Percentiles rank a stretch among this genome's conserved stretches.
phyloP scores from a whole-genome alignment of 2,113 vertebrate genomes.

The Candoia aspera region DNA sequence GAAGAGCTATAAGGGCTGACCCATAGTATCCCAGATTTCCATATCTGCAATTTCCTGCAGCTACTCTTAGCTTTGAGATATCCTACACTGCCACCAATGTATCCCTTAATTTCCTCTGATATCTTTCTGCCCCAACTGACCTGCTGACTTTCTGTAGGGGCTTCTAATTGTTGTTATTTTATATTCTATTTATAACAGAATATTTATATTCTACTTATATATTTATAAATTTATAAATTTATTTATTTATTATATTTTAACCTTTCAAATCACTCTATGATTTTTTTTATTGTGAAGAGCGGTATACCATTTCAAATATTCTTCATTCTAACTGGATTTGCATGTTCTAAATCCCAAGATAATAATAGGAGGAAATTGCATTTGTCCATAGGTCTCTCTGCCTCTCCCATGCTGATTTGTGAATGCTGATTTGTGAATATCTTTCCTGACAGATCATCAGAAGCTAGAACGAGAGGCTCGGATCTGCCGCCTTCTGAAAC shows the following conservation, averaged over 20 bases:
- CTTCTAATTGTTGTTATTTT: background rate
- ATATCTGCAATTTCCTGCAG: background rate
- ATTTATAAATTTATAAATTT: too few species aligned
- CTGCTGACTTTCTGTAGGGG: background rate
- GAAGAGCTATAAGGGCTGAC: background rate
- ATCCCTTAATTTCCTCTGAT: background rate
- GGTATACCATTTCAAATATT: background rate
- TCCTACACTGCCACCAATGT: background rate
- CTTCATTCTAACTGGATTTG: background rate
- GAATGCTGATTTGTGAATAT: background rate
- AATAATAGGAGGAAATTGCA: background rate
- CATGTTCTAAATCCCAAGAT: background rate
- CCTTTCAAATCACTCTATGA: background rate
- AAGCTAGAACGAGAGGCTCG: constrained; percentile 94
- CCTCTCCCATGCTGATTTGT: constrained; percentile 9
- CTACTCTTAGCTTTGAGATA: background rate
- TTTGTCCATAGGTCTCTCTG: background rate
- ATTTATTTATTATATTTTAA: background rate
- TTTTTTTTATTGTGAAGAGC: background rate
- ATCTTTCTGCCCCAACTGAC: background rate
- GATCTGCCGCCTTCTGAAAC: constrained; percentile 94
- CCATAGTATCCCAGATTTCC: background rate
- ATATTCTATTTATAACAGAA: background rate
- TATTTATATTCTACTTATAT: too few species aligned
- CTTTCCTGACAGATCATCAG: constrained; percentile 86